These are phyloP conservation scores for Hyaena hyaena DNA, from an alignment of 2,113 vertebrate genomes.

Conservation along the genomic window DNA sequence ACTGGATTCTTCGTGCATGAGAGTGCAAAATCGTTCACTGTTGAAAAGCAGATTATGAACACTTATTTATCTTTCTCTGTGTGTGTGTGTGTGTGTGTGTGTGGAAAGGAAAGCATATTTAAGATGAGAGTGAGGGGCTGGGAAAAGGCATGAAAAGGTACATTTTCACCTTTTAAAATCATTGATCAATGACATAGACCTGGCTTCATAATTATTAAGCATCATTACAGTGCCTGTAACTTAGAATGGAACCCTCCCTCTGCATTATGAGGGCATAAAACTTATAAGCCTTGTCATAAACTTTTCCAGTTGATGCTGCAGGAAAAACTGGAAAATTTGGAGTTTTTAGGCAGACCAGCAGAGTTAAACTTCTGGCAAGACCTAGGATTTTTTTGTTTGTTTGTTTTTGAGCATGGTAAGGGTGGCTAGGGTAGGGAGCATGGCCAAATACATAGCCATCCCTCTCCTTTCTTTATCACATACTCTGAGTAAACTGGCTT, in stretches of 20 bases:
- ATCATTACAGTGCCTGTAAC: constrained; percentile 58
- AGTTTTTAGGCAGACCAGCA: constrained; percentile 74
- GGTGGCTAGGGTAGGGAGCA: neutral
- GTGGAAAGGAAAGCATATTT: neutral
- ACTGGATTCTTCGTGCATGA: neutral
- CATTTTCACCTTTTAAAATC: constrained; percentile 66
- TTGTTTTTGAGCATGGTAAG: neutral
- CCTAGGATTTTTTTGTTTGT: neutral
- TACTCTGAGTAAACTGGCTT: neutral
- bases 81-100: neutral
- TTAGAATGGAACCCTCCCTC: neutral
- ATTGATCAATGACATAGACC: constrained; percentile 65
- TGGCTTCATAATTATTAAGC: constrained; percentile 42
- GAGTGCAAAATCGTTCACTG: neutral
- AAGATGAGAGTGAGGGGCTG: neutral
- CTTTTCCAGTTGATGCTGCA: neutral
- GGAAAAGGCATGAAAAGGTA: neutral
- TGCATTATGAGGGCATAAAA: neutral
- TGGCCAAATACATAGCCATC: neutral
- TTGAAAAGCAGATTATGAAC: neutral
- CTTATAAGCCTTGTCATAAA: neutral
- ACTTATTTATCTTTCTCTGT: neutral
- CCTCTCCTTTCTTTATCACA: neutral
- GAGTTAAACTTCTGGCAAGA: constrained; percentile 58
- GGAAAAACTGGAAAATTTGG: neutral